Percentiles rank a stretch among this genome's conserved stretches.
These are phyloP conservation scores for Linhomoeus sp. DNA, from an alignment of 2,888 invertebrate genomes.

Conservation along the genomic window DNA sequence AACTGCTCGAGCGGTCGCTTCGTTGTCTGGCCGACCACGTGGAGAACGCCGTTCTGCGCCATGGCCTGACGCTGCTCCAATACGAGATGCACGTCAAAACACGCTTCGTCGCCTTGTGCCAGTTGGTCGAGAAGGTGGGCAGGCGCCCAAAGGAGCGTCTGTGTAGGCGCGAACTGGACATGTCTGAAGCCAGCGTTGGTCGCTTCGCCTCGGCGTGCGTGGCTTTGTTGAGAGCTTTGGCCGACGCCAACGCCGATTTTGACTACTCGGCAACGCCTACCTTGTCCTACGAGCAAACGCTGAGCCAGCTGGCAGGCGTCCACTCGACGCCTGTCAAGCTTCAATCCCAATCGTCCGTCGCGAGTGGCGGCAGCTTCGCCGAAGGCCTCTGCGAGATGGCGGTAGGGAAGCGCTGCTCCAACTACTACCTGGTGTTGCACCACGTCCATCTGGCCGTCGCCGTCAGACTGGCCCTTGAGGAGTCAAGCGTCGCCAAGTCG, in stretches of 20 bases:
- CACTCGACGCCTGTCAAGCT: no score
- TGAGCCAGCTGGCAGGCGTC: no score
- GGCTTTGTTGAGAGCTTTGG: not conserved
- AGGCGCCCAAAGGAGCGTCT: not conserved
- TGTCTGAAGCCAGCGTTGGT: not conserved
- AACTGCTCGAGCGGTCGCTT: not conserved
- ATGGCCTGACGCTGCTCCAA: not conserved
- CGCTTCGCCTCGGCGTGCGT: not conserved
- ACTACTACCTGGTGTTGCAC: not conserved
- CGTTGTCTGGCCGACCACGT: not conserved
- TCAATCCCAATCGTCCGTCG: no score
- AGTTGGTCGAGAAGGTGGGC: slow-evolving; percentile 1
- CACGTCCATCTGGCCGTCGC: not conserved
- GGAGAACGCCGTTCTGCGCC: not conserved
- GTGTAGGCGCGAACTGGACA: not conserved
- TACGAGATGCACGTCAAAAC: not conserved
- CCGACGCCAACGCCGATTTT: not conserved
- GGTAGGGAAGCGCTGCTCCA: not conserved
- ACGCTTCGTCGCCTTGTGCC: not conserved
- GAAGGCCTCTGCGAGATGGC: not conserved
- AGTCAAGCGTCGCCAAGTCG: no score
- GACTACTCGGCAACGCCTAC: not conserved
- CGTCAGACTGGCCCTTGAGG: not conserved
- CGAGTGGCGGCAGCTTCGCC: no score
- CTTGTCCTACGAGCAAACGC: no score